Conservation (phyloP, 1,140 invertebrate genomes). For the Copidosoma floridanum region DNA sequence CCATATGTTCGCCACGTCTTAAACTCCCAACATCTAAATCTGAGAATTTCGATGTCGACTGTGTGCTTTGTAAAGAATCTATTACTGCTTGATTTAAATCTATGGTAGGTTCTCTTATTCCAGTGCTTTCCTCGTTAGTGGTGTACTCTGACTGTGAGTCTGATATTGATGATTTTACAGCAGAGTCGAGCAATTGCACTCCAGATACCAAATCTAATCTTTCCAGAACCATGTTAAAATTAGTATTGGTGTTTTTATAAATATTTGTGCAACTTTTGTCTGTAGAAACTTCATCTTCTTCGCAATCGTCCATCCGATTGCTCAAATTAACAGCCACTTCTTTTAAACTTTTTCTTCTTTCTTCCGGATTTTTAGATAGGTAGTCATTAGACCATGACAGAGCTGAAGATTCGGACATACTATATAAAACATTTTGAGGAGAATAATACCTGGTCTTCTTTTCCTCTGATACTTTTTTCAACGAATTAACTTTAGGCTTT, state of each 20-base stretch:
- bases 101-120: background rate
- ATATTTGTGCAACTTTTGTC: background rate
- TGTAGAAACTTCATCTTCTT: slow-evolving; percentile 17
- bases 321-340: slow-evolving; percentile 34
- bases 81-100: slow-evolving; percentile 9
- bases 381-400: no score
- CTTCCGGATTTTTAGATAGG: no score
- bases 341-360: slow-evolving; percentile 18
- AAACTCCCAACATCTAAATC: background rate
- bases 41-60: no score
- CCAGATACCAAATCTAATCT: background rate
- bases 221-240: background rate
- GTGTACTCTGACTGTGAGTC: background rate
- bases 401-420: slow-evolving; percentile 2
- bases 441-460: background rate
- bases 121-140: background rate
- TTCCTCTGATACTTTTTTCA: background rate
- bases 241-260: background rate
- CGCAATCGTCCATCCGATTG: slow-evolving; percentile 32
- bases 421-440: slow-evolving; percentile 27
- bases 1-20: background rate
- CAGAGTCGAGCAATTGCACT: background rate
- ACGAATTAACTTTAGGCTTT: background rate
- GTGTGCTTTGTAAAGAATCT: background rate
- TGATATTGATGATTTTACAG: background rate